Percentiles rank a stretch among this genome's conserved stretches.
These are phyloP conservation scores for Ceratosolen fusciceps DNA, from an alignment of 1,140 invertebrate species.

Conservation along the genomic window DNA sequence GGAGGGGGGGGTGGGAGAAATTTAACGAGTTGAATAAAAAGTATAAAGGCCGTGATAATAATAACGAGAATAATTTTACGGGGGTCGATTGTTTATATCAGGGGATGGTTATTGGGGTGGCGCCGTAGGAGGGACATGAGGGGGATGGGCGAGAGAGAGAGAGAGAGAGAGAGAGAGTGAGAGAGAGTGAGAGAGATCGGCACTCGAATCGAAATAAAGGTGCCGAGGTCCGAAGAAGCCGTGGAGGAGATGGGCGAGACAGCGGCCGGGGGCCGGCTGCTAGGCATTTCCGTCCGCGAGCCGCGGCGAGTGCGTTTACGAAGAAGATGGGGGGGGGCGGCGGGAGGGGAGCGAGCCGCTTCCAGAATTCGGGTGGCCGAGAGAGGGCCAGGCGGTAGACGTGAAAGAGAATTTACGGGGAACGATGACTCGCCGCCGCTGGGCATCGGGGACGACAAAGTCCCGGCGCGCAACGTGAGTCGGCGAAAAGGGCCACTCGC, in stretches of 20 bases:
- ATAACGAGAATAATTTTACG: no score
- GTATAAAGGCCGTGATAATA: no score
- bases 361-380: constrained; percentile 9
- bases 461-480: neutral
- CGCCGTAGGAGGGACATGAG: no score
- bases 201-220: constrained; percentile 22
- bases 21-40: no score
- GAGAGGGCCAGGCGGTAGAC: neutral
- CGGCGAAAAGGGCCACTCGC: neutral
- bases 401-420: neutral
- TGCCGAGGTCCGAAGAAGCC: neutral
- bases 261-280: neutral
- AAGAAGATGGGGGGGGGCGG: neutral
- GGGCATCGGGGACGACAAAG: neutral
- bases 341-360: no score
- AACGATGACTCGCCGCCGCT: neutral
- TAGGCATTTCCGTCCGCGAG: neutral
- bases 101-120: no score
- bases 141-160: neutral
- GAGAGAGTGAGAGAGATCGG: neutral
- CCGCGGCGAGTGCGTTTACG: neutral
- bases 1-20: no score
- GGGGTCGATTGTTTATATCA: no score
- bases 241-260: neutral
- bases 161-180: neutral